phyloP scores from a whole-genome alignment of 2,113 vertebrate species.

The Procavia capensis region DNA sequence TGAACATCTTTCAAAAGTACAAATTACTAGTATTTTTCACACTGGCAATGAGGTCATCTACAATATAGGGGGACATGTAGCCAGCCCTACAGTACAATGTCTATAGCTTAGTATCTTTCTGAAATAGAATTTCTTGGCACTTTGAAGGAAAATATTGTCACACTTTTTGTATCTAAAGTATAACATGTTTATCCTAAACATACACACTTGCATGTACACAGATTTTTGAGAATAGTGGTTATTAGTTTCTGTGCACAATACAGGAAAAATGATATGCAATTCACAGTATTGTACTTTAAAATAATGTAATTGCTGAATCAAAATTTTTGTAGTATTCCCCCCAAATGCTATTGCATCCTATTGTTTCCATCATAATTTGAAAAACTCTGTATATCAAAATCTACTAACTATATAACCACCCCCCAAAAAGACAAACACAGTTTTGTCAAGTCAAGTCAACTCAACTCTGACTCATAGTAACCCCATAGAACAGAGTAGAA shows the following conservation, averaged over 20 bases:
- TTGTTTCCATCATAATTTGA: not conserved
- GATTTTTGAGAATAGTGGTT: not conserved
- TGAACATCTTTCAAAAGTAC: constrained; percentile 28
- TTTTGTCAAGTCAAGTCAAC: too few species aligned
- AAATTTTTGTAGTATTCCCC: not conserved
- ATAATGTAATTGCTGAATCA: not conserved
- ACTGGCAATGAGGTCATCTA: constrained; percentile 53
- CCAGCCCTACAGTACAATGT: not conserved
- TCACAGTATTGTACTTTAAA: not conserved
- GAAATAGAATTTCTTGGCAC: constrained; percentile 42
- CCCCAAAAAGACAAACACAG: too few species aligned
- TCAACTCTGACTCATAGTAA: too few species aligned
- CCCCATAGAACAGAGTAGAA: too few species aligned
- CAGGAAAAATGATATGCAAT: not conserved
- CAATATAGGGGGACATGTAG: constrained; percentile 44
- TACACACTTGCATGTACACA: not conserved
- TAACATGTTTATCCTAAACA: not conserved
- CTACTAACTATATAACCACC: not conserved
- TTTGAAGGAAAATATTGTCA: constrained; percentile 11
- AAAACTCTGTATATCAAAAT: not conserved
- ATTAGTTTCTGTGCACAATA: not conserved
- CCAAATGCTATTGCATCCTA: not conserved
- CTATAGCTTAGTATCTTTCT: constrained; percentile 39
- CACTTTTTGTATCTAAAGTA: not conserved
- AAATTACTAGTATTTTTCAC: constrained; percentile 59